These are phyloP conservation scores for Hyposoter dolosus DNA, from an alignment of 2,888 invertebrate species.

Conservation along the genomic window DNA sequence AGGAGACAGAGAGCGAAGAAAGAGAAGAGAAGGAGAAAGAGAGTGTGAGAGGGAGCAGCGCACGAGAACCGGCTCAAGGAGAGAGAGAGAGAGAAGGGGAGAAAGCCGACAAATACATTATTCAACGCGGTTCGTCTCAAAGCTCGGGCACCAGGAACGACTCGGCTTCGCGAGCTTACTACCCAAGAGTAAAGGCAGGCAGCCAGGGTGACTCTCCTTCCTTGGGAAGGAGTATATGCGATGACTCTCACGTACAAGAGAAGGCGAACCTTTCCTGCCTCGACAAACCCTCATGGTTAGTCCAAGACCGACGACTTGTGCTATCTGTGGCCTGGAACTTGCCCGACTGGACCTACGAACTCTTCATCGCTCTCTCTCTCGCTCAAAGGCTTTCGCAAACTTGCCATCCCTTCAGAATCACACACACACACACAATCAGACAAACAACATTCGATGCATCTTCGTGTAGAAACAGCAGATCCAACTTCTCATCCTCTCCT, in stretches of 20 bases:
- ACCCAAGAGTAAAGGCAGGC: constrained; percentile 44
- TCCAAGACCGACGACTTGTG: constrained; percentile 39
- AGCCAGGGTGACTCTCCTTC: background rate
- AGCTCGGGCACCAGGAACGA: constrained; percentile 55
- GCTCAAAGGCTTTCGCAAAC: constrained; percentile 38
- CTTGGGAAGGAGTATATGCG: constrained; percentile 14
- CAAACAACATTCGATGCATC: constrained; percentile 25
- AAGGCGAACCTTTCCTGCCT: constrained; percentile 28
- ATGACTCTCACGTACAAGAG: constrained; percentile 48
- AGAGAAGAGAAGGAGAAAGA: background rate
- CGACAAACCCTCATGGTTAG: constrained; percentile 42
- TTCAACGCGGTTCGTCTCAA: constrained; percentile 65
- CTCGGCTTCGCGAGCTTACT: constrained; percentile 40
- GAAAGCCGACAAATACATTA: constrained; percentile 64
- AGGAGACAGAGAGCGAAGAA: background rate
- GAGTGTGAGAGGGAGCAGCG: background rate
- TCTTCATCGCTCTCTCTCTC: background rate
- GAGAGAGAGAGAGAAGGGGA: background rate
- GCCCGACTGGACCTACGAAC: constrained; percentile 15
- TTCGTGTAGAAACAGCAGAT: background rate
- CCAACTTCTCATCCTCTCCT: constrained; percentile 1
- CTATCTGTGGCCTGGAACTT: constrained; percentile 40
- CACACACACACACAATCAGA: background rate
- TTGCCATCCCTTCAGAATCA: background rate
- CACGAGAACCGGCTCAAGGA: background rate